Evolutionary conservation across 2,797 vertebrate species (phyloP).

Genomic region (Amazona ochrocephala): DNA sequence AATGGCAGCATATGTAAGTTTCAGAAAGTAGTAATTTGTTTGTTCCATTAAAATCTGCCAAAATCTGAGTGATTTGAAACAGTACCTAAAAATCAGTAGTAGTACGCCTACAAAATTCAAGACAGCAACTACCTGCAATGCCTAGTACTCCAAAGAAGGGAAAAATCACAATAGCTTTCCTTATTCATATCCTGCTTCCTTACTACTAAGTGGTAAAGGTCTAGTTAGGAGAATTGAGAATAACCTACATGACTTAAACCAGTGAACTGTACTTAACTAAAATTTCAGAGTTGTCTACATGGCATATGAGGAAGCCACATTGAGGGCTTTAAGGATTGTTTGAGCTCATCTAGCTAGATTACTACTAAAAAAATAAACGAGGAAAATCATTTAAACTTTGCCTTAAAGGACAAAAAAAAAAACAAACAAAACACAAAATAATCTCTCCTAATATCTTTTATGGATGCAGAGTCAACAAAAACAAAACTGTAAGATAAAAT

Average conservation of each 20-base stretch:
- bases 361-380: neutral
- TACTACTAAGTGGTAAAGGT: neutral
- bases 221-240: neutral
- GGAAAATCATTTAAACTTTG: neutral
- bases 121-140: neutral
- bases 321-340: neutral
- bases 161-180: neutral
- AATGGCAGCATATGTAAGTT: fast-evolving
- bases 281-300: neutral
- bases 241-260: neutral
- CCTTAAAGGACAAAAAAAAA: neutral
- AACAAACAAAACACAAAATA: neutral
- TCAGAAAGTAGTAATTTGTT: neutral
- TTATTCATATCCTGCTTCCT: neutral
- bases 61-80: neutral
- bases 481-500: neutral
- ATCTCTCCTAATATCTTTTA: neutral
- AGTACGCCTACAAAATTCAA: neutral
- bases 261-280: neutral
- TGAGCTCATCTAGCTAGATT: neutral
- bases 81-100: neutral
- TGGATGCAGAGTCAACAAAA: neutral
- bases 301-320: neutral
- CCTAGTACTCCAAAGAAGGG: neutral
- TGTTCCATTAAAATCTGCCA: neutral